Base-by-base conservation (phyloP, 2,113 vertebrate genomes). In the Zapornia atra region DNA sequence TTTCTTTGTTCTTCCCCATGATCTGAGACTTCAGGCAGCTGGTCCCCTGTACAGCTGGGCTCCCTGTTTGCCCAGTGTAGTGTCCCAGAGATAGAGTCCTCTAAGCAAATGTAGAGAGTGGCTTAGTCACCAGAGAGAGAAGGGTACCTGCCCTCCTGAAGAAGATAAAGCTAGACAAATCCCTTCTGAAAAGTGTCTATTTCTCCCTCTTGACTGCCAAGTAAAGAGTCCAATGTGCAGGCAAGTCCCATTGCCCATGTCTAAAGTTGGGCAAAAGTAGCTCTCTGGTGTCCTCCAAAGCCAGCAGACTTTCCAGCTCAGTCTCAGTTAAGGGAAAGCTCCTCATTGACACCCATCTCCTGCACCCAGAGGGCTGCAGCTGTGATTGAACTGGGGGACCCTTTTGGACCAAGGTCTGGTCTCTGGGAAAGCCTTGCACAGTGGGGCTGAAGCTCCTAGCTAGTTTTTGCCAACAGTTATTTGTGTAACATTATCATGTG, bases 381-480 rank as follows among this genome's bases (percentile, higher is more conserved):
- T 34, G 18, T 54, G n/a, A 36, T 50, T 66, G n/a, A 6, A 17
- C 5, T 26, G 11, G 42, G 51, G 59, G 4, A 51, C 5, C 17
- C 13, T 66, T 51, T 28, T 9, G 57, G 15, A 21, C 22, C 8
- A 5, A 25, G 22, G 12, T 29, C 36, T 91, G 66, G n/a, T 11
- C 28, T 16, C 36, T 59, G 28, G 50, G 10, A 48, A 73, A 40
- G 9, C 9, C 38, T 31, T 29, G 22, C 17, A 25, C 15, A 53
- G 10, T 0, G 0, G 14, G 8, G 24, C 4, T 22, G 11, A 34
- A 26, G 33, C 15, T 65, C 12, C 38, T 7, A 21, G 20, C 9
- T 64, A 3, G 1, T 31, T 54, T 72, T 44, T 48, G 10, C 33
- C 53, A 40, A 22, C 15, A 53, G 48, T 9, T 15, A 9, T 40